Evolutionary conservation across 2,797 vertebrate species (phyloP).

Genomic region (Apogon hyalosoma): DNA sequence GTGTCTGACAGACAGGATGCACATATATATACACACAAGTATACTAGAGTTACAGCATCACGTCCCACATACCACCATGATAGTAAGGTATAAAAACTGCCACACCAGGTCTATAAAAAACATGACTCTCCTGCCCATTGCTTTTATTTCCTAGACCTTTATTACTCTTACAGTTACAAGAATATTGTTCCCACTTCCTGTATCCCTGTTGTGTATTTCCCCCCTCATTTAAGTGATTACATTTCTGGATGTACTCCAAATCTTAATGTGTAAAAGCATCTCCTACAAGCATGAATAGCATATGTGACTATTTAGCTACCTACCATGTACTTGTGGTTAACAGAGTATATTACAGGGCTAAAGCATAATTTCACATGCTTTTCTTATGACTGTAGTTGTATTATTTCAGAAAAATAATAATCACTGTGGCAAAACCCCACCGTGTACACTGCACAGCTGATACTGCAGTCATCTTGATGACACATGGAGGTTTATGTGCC

Average conservation of each 20-base stretch:
- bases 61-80: conserved; percentile 19
- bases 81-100: not conserved
- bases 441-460: conserved; percentile 25
- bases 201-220: not conserved
- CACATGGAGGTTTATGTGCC: conserved; percentile 43
- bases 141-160: not conserved
- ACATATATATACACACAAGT: not conserved
- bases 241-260: not conserved
- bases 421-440: conserved; percentile 5
- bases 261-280: not conserved
- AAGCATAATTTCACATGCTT: conserved; percentile 8
- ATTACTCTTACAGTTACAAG: not conserved
- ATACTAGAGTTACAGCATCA: conserved; percentile 3
- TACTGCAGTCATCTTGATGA: conserved; percentile 38
- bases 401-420: conserved; percentile 19
- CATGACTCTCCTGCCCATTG: not conserved
- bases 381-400: not conserved
- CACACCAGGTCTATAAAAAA: not conserved
- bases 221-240: not conserved
- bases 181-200: not conserved
- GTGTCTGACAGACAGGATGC: too few species aligned
- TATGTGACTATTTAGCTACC: not conserved
- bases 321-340: conserved; percentile 1
- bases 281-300: conserved; percentile 8
- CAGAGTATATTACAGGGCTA: not conserved